Conservation (phyloP, 1,140 invertebrate genomes). For the Drosophila grimshawi region DNA sequence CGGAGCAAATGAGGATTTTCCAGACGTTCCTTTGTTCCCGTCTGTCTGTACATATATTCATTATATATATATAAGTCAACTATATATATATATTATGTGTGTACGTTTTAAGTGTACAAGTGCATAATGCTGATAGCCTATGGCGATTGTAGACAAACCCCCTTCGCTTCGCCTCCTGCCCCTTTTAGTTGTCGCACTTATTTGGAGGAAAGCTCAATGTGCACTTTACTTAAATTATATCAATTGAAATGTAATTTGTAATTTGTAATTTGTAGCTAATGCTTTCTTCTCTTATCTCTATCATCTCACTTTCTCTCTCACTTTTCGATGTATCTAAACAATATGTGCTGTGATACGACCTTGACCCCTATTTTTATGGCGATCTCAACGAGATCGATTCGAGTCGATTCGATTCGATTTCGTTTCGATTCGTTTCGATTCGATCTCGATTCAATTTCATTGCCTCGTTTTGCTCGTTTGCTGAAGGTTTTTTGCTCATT, state of each 20-base stretch:
- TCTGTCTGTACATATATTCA: constrained; percentile 20
- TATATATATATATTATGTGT: neutral
- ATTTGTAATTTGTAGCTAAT: neutral
- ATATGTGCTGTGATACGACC: constrained; percentile 19
- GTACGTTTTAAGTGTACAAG: no score
- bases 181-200: neutral
- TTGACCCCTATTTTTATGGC: constrained; percentile 28
- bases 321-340: neutral
- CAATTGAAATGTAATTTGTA: neutral
- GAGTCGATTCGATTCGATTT: neutral
- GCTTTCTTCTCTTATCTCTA: neutral
- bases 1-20: no score
- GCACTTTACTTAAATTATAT: neutral
- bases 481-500: constrained; percentile 30
- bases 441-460: constrained; percentile 33
- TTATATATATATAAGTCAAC: constrained; percentile 3
- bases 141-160: neutral
- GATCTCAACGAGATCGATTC: no score
- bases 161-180: neutral
- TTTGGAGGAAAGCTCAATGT: neutral
- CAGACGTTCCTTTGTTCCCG: constrained; percentile 61
- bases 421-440: constrained; percentile 27
- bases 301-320: constrained; percentile 2
- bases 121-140: constrained; percentile 19
- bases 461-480: constrained; percentile 20